A percentile compares a stretch with the other conserved stretches of the same genome.
Conservation (phyloP, 2,113 vertebrate genomes). For the Aptenodytes forsteri region DNA sequence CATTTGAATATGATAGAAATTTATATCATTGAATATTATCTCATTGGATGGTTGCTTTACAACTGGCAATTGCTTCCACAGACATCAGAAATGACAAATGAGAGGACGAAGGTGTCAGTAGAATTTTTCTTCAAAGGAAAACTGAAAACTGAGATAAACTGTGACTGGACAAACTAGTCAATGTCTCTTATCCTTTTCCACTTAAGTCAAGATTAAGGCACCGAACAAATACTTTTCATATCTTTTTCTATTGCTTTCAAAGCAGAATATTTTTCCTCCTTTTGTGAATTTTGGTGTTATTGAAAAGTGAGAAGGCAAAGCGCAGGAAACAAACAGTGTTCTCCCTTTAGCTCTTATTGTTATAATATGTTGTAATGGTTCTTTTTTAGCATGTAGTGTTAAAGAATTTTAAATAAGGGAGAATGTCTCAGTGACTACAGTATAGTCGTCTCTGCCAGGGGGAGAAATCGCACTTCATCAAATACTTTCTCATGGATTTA, state of each 20-base stretch:
- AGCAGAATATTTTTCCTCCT: not conserved
- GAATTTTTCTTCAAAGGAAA: not conserved
- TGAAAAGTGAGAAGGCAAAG: not conserved
- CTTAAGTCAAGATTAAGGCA: not conserved
- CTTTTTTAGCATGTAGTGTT: not conserved
- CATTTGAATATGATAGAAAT: not conserved
- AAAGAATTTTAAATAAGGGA: not conserved
- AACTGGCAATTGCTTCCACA: not conserved
- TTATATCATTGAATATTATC: not conserved
- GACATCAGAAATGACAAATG: not conserved
- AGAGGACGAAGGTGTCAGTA: not conserved
- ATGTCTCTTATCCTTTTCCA: not conserved
- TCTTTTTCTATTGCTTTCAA: not conserved
- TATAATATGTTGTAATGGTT: not conserved
- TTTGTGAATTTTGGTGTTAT: not conserved
- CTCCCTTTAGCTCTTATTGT: not conserved
- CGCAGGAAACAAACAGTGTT: not conserved
- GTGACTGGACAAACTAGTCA: not conserved
- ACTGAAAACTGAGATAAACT: not conserved
- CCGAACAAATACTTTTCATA: not conserved
- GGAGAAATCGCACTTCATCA: not conserved
- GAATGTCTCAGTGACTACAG: not conserved
- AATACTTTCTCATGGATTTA: not conserved
- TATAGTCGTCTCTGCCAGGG: not conserved
- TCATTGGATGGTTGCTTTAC: not conserved